Evolutionary conservation across 2,113 vertebrate species (phyloP).

Genomic region (Oryzias javanicus): DNA sequence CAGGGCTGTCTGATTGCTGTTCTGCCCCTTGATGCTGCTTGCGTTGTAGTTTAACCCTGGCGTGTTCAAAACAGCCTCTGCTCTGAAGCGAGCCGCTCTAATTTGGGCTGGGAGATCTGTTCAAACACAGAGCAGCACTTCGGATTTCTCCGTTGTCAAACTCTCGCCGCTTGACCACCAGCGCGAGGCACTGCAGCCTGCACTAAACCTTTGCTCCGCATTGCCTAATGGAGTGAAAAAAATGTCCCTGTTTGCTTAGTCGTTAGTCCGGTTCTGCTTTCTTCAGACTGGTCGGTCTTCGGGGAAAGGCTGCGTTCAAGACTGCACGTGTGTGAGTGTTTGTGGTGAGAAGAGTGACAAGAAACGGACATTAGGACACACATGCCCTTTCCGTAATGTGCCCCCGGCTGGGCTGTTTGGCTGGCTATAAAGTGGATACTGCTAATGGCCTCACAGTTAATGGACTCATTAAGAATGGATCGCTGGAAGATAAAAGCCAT

Average conservation of each 20-base stretch:
- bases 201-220: constrained; percentile 59
- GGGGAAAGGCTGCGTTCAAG: constrained; percentile 31
- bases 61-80: constrained; percentile 30
- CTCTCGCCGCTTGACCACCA: constrained; percentile 51
- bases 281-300: constrained; percentile 50
- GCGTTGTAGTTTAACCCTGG: constrained; percentile 12
- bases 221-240: constrained; percentile 70
- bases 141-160: constrained; percentile 43
- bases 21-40: constrained; percentile 23
- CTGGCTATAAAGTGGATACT: constrained; percentile 65
- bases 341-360: constrained; percentile 40
- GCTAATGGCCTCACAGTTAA: constrained; percentile 72
- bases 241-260: constrained; percentile 59
- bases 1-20: constrained; percentile 10
- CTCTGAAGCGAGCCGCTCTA: constrained; percentile 28
- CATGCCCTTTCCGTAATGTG: constrained; percentile 66
- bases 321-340: constrained; percentile 17
- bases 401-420: constrained; percentile 68
- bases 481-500: constrained; percentile 68
- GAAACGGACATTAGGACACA: constrained; percentile 65
- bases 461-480: constrained; percentile 74
- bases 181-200: constrained; percentile 37
- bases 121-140: constrained; percentile 50
- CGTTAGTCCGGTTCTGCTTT: constrained; percentile 57
- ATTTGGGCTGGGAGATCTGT: constrained; percentile 53